These are phyloP conservation scores for Mesembrinibis cayennensis DNA, from an alignment of 2,113 vertebrate genomes.

Conservation along the genomic window DNA sequence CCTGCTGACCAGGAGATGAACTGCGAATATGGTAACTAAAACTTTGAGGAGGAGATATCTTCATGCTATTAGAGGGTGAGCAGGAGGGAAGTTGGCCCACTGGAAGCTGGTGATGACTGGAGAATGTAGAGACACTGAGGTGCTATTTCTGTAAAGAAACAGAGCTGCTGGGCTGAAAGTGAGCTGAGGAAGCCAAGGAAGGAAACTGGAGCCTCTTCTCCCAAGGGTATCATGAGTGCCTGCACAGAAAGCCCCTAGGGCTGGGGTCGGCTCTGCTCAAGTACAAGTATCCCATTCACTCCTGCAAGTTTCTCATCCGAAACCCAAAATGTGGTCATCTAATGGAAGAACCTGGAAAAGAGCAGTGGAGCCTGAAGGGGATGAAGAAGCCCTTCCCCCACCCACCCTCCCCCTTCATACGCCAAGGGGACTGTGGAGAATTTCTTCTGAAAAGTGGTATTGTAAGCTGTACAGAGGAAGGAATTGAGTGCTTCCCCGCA, in stretches of 20 bases:
- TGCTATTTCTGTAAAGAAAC: not conserved
- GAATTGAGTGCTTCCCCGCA: not conserved
- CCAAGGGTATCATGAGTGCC: not conserved
- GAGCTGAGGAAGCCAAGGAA: not conserved
- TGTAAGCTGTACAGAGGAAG: constrained; percentile 26
- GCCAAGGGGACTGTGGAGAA: not conserved
- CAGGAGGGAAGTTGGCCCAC: not conserved
- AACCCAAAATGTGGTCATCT: not conserved
- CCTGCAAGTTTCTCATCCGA: not conserved
- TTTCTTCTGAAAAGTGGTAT: constrained; percentile 52
- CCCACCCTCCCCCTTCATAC: not conserved
- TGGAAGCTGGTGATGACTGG: not conserved
- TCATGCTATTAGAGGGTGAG: not conserved
- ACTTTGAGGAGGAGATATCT: not conserved
- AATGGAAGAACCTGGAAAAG: not conserved
- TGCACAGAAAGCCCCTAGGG: not conserved
- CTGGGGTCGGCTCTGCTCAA: not conserved
- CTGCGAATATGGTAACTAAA: fast-evolving
- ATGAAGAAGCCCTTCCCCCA: not conserved
- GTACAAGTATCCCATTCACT: not conserved
- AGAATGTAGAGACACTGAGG: not conserved
- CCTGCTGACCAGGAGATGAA: not conserved
- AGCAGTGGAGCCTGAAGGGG: not conserved
- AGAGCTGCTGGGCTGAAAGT: not conserved
- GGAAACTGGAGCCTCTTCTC: not conserved